Percentiles rank a stretch among this genome's conserved stretches.
Conservation (phyloP, 2,113 vertebrate species). For the Sylvilagus bachmani region DNA sequence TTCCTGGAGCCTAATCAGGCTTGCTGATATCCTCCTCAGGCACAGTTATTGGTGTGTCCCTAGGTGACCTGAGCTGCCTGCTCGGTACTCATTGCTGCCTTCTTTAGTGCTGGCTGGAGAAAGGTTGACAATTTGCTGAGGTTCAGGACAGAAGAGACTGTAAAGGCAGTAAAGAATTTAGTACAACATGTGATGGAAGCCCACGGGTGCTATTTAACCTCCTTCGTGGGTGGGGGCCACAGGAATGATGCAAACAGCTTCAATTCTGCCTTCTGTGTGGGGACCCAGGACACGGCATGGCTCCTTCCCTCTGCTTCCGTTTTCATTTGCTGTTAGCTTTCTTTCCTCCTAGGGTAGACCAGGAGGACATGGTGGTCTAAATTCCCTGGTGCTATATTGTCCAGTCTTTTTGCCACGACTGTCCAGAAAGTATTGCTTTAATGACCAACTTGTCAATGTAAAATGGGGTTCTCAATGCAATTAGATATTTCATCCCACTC, state of each 20-base stretch:
- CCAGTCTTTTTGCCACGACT: background rate
- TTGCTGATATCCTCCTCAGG: background rate
- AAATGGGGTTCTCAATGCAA: background rate
- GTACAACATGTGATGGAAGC: background rate
- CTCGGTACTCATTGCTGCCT: background rate
- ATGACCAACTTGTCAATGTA: background rate
- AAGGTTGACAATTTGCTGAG: background rate
- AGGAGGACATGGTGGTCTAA: background rate
- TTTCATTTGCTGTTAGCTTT: background rate
- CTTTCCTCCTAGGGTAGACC: background rate
- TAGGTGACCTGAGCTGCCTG: background rate
- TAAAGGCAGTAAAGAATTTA: background rate
- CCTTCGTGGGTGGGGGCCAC: background rate
- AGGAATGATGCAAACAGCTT: rapidly evolving
- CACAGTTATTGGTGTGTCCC: background rate
- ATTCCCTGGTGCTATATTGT: background rate
- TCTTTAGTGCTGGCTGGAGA: background rate
- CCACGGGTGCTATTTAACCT: background rate
- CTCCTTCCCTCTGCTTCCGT: background rate
- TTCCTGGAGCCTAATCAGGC: background rate
- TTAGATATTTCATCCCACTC: background rate
- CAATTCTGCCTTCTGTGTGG: background rate
- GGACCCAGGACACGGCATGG: rapidly evolving
- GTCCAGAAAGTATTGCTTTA: background rate
- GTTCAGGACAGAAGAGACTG: background rate